Evolutionary conservation across 2,797 vertebrate genomes (phyloP), one percentile per base, ranked within the genome.

Genomic region (Dipus sagitta): DNA sequence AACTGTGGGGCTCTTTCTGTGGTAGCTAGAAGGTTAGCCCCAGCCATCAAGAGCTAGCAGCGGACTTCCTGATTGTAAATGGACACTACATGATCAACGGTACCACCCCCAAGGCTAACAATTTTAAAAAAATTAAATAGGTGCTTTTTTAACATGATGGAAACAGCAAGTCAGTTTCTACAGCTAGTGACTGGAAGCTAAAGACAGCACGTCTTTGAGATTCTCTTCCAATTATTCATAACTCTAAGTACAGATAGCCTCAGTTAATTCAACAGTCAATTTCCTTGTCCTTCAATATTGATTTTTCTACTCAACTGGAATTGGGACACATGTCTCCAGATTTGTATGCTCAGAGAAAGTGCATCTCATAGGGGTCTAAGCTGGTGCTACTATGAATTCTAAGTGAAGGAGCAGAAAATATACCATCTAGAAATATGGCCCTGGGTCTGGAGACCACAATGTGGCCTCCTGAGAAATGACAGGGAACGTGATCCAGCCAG

Each of bases 1-100:
- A 98, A 97, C 95, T 94, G 74, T 42, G 65, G 82, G 76, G 89
- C 88, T 94, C 88, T 88, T 96, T 93, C 96, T 88, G 92, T 30
- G 94, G 84, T 95, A 94, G 70, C 90, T 92, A 18, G 90, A 92
- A 91, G 79, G 64, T 93, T 74, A 86, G 42, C 42, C 58, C 26
- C 68, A 70, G 84, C 93, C 78, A 85, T 85, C 81, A 78, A 89
- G 42, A 58, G 32, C 76, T 74, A 71, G 58, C 38, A 92, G 38
- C 92, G 42, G 75, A 96, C 90, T 85, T 93, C 60, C 60, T 86
- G 28, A 70, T 84, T 96, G 82, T 91, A 94, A 93, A 86, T 65
- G 52, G 91, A 94, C 34, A 71, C 30, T 75, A 80, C 6, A 6
- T 78, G 90, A 92, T 87, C 93, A 95, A 6, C 15, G 12, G 74